phyloP scores from a whole-genome alignment of 2,797 vertebrate species.

The Characodon lateralis region DNA sequence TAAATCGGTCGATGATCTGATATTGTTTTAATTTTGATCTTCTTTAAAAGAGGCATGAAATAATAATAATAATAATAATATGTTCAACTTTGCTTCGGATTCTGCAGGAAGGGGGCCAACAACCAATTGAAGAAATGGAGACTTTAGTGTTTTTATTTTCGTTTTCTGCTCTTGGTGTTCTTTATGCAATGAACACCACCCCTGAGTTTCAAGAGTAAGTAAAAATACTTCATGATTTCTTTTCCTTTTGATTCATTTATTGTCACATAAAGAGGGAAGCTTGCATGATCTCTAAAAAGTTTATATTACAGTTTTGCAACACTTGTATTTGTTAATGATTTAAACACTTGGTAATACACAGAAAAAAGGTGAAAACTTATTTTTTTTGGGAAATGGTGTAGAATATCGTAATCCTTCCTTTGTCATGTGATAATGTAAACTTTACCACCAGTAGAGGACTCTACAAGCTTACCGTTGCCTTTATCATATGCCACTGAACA shows the following conservation, averaged over 20 bases:
- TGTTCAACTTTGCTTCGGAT: slow-evolving; percentile 33
- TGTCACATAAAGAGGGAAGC: neutral
- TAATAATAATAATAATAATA: too few relatives aligned
- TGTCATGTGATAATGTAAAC: slow-evolving; percentile 7
- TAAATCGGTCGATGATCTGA: neutral
- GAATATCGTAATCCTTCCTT: neutral
- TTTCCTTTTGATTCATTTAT: neutral
- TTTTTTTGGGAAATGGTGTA: neutral
- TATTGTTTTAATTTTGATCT: neutral
- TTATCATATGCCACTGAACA: too few relatives aligned
- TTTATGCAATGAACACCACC: slow-evolving; percentile 80
- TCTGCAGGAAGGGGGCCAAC: slow-evolving; percentile 25
- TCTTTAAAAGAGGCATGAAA: neutral
- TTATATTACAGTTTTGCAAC: neutral
- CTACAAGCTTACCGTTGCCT: slow-evolving; percentile 38
- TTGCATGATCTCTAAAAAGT: neutral
- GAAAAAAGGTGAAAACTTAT: neutral
- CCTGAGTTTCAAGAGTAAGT: slow-evolving; percentile 88
- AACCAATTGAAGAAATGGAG: slow-evolving; percentile 65
- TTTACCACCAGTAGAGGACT: slow-evolving; percentile 70
- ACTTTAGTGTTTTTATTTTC: slow-evolving; percentile 82
- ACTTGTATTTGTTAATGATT: neutral
- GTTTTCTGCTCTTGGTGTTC: slow-evolving; percentile 83
- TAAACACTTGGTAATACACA: neutral
- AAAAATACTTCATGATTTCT: slow-evolving; percentile 17